Base-by-base conservation (phyloP, 2,888 invertebrate genomes). In the Mamestra brassicae region DNA sequence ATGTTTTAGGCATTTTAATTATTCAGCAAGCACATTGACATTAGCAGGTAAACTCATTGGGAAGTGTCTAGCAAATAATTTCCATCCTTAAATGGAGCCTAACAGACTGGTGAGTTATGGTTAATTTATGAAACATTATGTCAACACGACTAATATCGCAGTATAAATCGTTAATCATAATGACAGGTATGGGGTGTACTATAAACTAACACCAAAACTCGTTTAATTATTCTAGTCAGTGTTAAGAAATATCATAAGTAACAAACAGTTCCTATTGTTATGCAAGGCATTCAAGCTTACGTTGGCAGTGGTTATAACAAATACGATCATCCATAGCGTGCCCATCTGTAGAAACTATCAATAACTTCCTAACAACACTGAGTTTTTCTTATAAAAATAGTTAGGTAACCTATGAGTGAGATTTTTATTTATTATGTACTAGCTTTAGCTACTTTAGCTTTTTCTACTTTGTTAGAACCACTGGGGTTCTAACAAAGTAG, bases 151-250 rank as follows among this genome's bases (percentile, higher is more conserved):
- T 42, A 50, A 42, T 61, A 42, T 36, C 13, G n/a, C 45, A 45
- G n/a, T 45, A 6, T 50, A 47, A 17, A 47, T 74, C 52, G 54
- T 60, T 34, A 15, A 58, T 15, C 38, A 8, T 57, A 50, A 57
- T 57, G 38, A 34, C 11, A 77, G 50, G 26, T 64, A 50, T 62
- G 42, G 54, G 42, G 5, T 42, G 26, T 55, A 70, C 17, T 81
- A 70, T 64, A 60, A 77, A 73, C 54, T 71, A 66, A 69, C 45
- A 74, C 62, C 58, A 69, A 89, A 86, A 88, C 87, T 83, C 81
- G 76, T 84, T 88, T 88, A 84, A 79, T 78, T 83, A 91, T 90
- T 91, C 91, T 76, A 82, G 87, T 90, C 90, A 89, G 85, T 66
- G 64, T 85, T 85, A 76, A 84, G 85, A 85, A 82, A 82, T 86